Base-by-base conservation (phyloP, 2,888 invertebrate genomes). In the Drosophila leonis region DNA sequence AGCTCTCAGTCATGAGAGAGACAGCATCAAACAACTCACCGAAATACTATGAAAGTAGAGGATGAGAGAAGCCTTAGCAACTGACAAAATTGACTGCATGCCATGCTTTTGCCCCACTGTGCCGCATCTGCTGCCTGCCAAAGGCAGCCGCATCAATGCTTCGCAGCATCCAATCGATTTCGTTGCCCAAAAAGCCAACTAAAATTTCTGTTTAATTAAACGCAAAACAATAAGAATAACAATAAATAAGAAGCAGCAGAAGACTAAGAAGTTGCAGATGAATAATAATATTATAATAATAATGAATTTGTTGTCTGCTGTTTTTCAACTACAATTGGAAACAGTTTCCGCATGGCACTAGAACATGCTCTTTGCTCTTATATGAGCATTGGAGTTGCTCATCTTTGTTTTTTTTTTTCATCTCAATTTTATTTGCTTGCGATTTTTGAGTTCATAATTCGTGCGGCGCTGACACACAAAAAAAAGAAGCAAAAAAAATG, bases 311-410 rank as follows among this genome's bases (percentile, higher is more conserved):
- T 72, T 72, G 31, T 75, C 74, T 70, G 86, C 67, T 73, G 73
- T 60, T 77, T 3, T 27, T 31, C 56, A 27, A 31, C 60, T 39
- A 61, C 49, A 52, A 33, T 70, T 39, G 49, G 33, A 33, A 70
- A 72, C 83, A 82, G 76, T 88, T 86, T 86, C 85, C 85, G 85
- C 85, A 85, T 84, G 73, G 78, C 74, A 74, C 75, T 63, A 63
- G 72, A 71, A 77, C 77, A 71, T 49, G 63, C 65, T 61, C 64
- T 42, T 42, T 56, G 56, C 41, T 57, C 57, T 46, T 57, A 9
- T 35, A 8, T 27, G 27, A 66, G 37, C 66, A 55, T 37, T 71
- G 51, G 60, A 51, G 59, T 71, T 70, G 76, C 70, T 52, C 70
- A 56, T 77, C 65, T 65, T 65, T 61, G 59, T 71, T 41, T 41